Conservation (phyloP, 2,113 vertebrate genomes). For the Pogona vitticeps region DNA sequence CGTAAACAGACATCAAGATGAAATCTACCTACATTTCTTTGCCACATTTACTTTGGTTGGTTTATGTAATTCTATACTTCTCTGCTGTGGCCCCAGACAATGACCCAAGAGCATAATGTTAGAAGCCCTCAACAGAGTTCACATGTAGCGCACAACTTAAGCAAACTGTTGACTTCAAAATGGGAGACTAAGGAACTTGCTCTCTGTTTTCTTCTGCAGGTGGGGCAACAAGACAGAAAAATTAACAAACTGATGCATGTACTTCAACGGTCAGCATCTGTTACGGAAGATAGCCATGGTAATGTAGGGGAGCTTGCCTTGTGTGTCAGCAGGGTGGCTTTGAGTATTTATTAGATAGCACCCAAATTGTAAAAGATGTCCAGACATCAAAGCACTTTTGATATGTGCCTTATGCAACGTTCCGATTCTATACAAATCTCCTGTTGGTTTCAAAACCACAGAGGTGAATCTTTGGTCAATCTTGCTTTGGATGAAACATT, state of each 20-base stretch:
- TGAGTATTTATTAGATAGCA: neutral
- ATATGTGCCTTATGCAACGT: neutral
- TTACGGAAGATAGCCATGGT: neutral
- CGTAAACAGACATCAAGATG: neutral
- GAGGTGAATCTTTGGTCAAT: rapidly evolving
- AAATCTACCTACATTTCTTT: neutral
- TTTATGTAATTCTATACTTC: neutral
- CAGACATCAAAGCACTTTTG: neutral
- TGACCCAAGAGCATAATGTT: constrained; percentile 2
- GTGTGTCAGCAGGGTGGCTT: neutral
- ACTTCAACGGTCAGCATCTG: neutral
- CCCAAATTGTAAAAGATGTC: constrained; percentile 1
- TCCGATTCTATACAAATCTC: neutral
- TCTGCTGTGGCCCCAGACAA: neutral
- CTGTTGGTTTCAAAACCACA: neutral
- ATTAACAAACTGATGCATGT: constrained; percentile 13
- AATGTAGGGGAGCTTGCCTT: neutral
- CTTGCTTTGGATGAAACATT: neutral
- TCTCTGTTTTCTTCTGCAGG: constrained; percentile 61
- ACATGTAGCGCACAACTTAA: neutral
- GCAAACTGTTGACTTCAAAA: neutral
- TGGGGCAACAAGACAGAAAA: constrained; percentile 60
- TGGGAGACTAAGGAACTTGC: constrained; percentile 3
- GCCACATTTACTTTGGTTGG: neutral
- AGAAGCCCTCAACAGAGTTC: neutral